A percentile compares a stretch with the other conserved stretches of the same genome.
Conservation (phyloP, 2,888 invertebrate genomes). For the Molanna angustata region DNA sequence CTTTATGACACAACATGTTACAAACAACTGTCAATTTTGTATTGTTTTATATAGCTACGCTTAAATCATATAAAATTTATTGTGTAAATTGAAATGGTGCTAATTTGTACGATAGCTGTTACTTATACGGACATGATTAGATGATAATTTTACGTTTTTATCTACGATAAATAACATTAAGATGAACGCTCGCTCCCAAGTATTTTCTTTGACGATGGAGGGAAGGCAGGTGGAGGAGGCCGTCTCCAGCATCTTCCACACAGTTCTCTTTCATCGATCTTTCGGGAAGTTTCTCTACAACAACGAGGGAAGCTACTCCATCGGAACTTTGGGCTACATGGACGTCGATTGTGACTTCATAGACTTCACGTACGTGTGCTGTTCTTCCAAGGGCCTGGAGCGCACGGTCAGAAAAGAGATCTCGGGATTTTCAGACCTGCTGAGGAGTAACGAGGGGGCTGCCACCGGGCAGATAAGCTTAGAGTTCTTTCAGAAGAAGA, state of each 20-base stretch:
- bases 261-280: slow-evolving; percentile 85
- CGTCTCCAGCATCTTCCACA: slow-evolving; percentile 88
- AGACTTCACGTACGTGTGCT: slow-evolving; percentile 96
- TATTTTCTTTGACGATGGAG: slow-evolving; percentile 82
- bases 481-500: slow-evolving; percentile 93
- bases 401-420: slow-evolving; percentile 72
- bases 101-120: too few relatives aligned
- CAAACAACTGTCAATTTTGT: too few relatives aligned
- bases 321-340: slow-evolving; percentile 92
- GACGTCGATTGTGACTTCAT: slow-evolving; percentile 98
- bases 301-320: slow-evolving; percentile 91
- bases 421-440: slow-evolving; percentile 72
- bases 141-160: slow-evolving; percentile 16
- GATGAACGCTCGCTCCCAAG: slow-evolving; percentile 80
- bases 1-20: too few relatives aligned
- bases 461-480: slow-evolving; percentile 85
- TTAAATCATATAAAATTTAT: too few relatives aligned
- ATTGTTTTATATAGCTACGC: too few relatives aligned
- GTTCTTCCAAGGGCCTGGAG: slow-evolving; percentile 77
- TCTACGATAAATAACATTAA: slow-evolving; percentile 32
- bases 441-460: slow-evolving; percentile 69
- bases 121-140: slow-evolving; percentile 16
- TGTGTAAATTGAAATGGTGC: slow-evolving; percentile 1
- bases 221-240: slow-evolving; percentile 91
- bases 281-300: slow-evolving; percentile 93